Conservation (phyloP, 2,888 invertebrate genomes). For the Agrilus biguttatus region DNA sequence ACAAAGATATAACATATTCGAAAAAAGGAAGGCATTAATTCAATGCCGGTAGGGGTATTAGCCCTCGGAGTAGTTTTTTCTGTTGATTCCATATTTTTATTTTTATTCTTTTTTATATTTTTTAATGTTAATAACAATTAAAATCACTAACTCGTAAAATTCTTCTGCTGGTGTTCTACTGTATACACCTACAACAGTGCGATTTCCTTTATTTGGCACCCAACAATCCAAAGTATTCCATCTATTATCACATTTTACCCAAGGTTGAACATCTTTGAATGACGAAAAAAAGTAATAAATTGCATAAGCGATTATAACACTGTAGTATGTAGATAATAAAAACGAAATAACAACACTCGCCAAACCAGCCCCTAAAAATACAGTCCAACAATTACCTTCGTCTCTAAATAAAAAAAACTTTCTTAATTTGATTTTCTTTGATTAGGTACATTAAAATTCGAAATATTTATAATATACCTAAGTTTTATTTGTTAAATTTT, state of each 20-base stretch:
- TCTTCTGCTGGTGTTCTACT: slow-evolving; percentile 81
- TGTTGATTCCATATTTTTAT: too few relatives aligned
- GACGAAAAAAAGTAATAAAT: slow-evolving; percentile 88
- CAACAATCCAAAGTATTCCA: slow-evolving; percentile 81
- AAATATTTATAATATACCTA: too few relatives aligned
- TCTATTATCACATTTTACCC: slow-evolving; percentile 74
- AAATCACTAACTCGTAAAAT: slow-evolving; percentile 68
- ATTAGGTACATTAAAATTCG: too few relatives aligned
- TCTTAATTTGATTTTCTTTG: too few relatives aligned
- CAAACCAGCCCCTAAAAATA: slow-evolving; percentile 71
- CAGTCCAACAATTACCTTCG: slow-evolving; percentile 1
- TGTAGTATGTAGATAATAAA: slow-evolving; percentile 89
- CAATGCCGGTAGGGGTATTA: too few relatives aligned
- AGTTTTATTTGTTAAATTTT: too few relatives aligned
- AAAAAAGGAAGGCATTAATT: too few relatives aligned
- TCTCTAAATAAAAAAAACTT: too few relatives aligned
- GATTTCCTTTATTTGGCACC: slow-evolving; percentile 44
- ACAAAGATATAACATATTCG: too few relatives aligned
- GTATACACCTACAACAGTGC: slow-evolving; percentile 48
- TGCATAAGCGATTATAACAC: slow-evolving; percentile 88
- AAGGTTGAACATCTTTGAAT: slow-evolving; percentile 75
- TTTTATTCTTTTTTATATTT: not conserved
- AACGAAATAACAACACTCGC: slow-evolving; percentile 91
- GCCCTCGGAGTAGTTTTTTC: too few relatives aligned
- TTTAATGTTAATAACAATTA: slow-evolving; percentile 8